Conservation (phyloP, 2,888 invertebrate genomes). For the Perdita meconis region DNA sequence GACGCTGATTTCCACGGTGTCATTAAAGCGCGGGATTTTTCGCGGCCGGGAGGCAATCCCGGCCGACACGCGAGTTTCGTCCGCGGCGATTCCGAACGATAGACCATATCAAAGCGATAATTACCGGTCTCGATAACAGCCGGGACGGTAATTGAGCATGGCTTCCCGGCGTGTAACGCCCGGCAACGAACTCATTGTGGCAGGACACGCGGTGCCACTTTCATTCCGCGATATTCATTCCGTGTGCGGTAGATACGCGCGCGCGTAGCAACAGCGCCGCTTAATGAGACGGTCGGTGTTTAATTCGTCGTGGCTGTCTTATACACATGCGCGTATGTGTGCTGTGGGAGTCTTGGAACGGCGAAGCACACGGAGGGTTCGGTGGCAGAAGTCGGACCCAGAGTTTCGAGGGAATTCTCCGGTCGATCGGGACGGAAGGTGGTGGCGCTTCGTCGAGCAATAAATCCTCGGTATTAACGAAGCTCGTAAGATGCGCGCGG, state of each 20-base stretch:
- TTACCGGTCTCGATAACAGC: constrained; percentile 47
- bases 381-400: background rate
- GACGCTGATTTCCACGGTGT: background rate
- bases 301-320: constrained; percentile 48
- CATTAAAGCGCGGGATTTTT: background rate
- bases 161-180: constrained; percentile 32
- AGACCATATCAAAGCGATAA: constrained; percentile 53
- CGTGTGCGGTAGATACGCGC: background rate
- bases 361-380: too few species aligned
- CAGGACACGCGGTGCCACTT: constrained; percentile 35
- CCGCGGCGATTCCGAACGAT: constrained; percentile 23
- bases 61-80: constrained; percentile 15
- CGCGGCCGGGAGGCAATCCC: background rate
- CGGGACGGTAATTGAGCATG: constrained; percentile 30
- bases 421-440: constrained; percentile 46
- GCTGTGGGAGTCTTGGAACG: constrained; percentile 8
- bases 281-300: constrained; percentile 53
- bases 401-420: constrained; percentile 46
- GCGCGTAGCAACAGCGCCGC: constrained; percentile 14
- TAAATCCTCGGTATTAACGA: constrained; percentile 65
- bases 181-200: constrained; percentile 42
- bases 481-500: constrained; percentile 35
- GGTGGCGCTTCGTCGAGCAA: constrained; percentile 47
- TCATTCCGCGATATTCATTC: constrained; percentile 51
- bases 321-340: background rate